Conservation (phyloP, 1,140 invertebrate genomes). For the Bombus impatiens region DNA sequence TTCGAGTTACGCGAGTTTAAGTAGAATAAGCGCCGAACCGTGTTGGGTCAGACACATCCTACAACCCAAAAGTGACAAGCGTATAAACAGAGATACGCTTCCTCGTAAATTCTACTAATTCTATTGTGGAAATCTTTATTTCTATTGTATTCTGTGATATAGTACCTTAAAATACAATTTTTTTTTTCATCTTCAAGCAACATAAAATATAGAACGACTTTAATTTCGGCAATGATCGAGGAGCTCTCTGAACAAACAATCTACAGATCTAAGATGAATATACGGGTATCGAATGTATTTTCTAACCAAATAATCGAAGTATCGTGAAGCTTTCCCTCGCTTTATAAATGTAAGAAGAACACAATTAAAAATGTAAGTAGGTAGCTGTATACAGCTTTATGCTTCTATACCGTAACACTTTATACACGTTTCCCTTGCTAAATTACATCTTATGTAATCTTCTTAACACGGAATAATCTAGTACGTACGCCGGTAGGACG, state of each 20-base stretch:
- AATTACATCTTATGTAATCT: neutral
- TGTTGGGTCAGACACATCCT: neutral
- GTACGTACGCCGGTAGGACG: neutral
- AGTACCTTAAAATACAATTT: neutral
- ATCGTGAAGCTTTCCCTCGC: no score
- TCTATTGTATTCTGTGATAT: neutral
- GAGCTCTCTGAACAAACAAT: no score
- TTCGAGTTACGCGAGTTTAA: neutral
- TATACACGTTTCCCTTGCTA: neutral
- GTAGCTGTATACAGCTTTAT: no score
- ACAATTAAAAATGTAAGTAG: no score
- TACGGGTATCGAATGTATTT: no score
- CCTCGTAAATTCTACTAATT: neutral
- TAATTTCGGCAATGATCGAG: no score
- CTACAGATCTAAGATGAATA: no score
- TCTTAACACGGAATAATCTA: neutral
- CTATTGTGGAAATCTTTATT: neutral
- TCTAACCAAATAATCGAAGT: no score
- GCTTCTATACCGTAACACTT: no score
- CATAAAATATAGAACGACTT: no score
- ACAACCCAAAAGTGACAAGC: neutral
- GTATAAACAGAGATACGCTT: neutral
- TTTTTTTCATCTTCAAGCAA: no score
- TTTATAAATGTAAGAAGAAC: no score
- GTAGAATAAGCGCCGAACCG: neutral